Conservation (phyloP, 2,113 vertebrate genomes). For the Gallinago jamesoni region DNA sequence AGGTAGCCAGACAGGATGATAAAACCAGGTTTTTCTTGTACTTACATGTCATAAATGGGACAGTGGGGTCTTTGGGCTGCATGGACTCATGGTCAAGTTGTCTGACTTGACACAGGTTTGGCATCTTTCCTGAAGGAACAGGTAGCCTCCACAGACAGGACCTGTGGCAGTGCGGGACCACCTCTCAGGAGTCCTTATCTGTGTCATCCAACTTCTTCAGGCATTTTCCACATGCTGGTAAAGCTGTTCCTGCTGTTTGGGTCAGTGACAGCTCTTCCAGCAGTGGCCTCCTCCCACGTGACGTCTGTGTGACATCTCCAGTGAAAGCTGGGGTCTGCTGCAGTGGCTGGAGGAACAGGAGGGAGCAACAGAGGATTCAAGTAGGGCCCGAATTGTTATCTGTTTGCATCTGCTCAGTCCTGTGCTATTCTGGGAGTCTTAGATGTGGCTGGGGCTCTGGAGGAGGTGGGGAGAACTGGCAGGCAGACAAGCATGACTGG, state of each 20-base stretch:
- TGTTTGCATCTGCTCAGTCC: neutral
- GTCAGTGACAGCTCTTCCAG: neutral
- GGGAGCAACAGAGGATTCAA: neutral
- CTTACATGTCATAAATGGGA: neutral
- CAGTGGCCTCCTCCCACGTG: accelerated
- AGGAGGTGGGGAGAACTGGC: slow-evolving; percentile 23
- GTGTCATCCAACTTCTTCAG: neutral
- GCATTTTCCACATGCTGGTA: neutral
- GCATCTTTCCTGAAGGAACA: neutral
- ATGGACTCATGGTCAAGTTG: neutral
- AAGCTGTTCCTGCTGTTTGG: neutral
- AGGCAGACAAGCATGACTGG: neutral
- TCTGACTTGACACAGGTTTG: neutral
- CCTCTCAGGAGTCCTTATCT: neutral
- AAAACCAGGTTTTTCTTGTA: neutral
- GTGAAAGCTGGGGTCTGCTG: neutral
- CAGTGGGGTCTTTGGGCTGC: neutral
- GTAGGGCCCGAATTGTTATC: neutral
- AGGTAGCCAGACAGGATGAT: neutral
- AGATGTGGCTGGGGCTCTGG: slow-evolving; percentile 26
- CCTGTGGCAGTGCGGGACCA: neutral
- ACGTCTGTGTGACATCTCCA: neutral
- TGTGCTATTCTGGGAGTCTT: neutral
- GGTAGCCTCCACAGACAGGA: neutral
- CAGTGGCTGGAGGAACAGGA: neutral